Evolutionary conservation across 2,797 vertebrate species (phyloP), one percentile per base, ranked within the genome.

Genomic region (Sebastes nivosus): DNA sequence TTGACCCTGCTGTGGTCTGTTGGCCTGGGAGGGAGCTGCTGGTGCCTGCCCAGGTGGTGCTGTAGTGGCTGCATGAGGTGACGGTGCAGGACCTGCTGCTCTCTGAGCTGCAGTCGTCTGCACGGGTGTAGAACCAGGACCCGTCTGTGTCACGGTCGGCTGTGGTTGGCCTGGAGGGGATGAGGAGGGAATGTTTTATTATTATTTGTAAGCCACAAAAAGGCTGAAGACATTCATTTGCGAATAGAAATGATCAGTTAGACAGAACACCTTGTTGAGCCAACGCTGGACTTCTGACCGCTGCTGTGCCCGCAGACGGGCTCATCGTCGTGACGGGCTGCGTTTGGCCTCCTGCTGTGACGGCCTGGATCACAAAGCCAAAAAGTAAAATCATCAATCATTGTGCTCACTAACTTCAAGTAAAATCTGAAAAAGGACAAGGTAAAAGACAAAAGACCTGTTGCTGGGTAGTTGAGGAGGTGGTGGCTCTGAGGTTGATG

Each of bases 1-100:
- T 85, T 99, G 98, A 27, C 98, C 98, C 93, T 99, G 98, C 77
- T 99, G 98, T 0, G 98, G 98, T 10, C 97, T 96, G 77, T 90
- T 81, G 64, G 90, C 18, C 84, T 93, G 91, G 63, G 89, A 4
- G n/a, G 91, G 13, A 59, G 88, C 78, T 65, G 60, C 84, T 30
- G 95, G 0, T 88, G 69, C 2, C 89, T 78, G 73, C 87, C 84
- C 79, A 65, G 85, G 81, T 89, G 85, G 81, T 90, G 91, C 87
- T 67, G 96, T n/a, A 8, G 92, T 4, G 6, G 93, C 67, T 6
- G 95, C 67, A 38, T 90, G 94, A 1, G 96, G 80, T 46, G 95
- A 94, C 75, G 92, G 72, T 70, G 95, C 32, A 25, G 91, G 85
- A 8, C 94, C 89, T 18, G 94, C 75, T 0, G 93, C 87, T 81